phyloP scores from a whole-genome alignment of 2,113 vertebrate species.

The Zingel zingel region DNA sequence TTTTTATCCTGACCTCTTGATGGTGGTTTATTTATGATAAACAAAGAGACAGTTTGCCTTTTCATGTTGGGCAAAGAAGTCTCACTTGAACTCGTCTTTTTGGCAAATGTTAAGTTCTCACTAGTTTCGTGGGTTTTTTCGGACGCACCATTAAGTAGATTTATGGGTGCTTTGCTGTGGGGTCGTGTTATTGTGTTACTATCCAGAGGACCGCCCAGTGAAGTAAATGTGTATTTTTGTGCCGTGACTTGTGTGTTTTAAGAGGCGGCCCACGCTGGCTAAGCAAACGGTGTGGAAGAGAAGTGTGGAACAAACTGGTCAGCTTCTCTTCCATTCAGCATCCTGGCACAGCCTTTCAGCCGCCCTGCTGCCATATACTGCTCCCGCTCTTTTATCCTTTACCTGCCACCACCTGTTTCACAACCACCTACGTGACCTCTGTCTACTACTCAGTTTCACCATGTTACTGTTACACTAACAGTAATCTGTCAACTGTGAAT shows the following conservation, averaged over 20 bases:
- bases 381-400: background rate
- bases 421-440: background rate
- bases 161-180: constrained; percentile 55
- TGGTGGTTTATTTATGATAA: constrained; percentile 56
- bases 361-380: constrained; percentile 15
- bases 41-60: constrained; percentile 49
- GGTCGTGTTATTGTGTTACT: constrained; percentile 66
- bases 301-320: constrained; percentile 79
- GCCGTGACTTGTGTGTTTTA: constrained; percentile 63
- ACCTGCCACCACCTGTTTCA: background rate
- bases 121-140: constrained; percentile 34
- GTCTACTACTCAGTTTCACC: background rate
- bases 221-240: constrained; percentile 73
- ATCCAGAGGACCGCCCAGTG: constrained; percentile 60
- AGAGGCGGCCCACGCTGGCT: constrained; percentile 63
- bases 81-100: constrained; percentile 31
- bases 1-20: constrained; percentile 10
- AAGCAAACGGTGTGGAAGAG: constrained; percentile 31
- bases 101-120: constrained; percentile 36
- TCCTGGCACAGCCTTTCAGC: constrained; percentile 17
- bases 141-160: constrained; percentile 54
- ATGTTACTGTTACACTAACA: background rate
- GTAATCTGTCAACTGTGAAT: background rate
- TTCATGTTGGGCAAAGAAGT: constrained; percentile 25
- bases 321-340: constrained; percentile 61